Conservation (phyloP, 2,797 vertebrate species). For the Pangasius larnaudii region DNA sequence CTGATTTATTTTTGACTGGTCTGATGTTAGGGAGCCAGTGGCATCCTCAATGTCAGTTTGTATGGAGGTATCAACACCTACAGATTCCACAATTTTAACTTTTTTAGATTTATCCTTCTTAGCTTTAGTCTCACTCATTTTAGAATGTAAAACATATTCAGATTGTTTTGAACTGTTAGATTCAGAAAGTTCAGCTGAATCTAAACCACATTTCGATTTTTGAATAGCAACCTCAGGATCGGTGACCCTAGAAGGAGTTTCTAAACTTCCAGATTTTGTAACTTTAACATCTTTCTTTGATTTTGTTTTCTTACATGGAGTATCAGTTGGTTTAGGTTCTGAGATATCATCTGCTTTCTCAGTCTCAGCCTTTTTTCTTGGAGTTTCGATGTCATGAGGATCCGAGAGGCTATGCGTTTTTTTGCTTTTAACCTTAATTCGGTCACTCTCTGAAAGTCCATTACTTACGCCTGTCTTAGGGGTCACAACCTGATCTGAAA, state of each 20-base stretch:
- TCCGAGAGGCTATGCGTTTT: slow-evolving; percentile 4
- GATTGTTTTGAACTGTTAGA: background rate
- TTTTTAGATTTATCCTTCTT: slow-evolving; percentile 23
- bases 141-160: background rate
- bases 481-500: slow-evolving; percentile 3
- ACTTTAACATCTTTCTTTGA: background rate
- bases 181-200: background rate
- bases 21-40: background rate
- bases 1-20: slow-evolving; percentile 20
- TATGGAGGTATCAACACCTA: background rate
- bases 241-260: background rate
- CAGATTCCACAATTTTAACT: background rate
- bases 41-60: background rate
- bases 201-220: background rate
- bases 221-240: background rate
- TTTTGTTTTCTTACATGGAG: slow-evolving; percentile 23
- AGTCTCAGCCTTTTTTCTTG: slow-evolving; percentile 9
- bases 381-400: background rate
- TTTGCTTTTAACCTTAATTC: slow-evolving; percentile 23
- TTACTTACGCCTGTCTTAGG: background rate
- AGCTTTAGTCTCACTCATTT: background rate
- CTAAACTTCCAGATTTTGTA: background rate
- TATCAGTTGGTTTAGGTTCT: background rate
- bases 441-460: background rate
- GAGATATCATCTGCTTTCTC: background rate